A percentile compares a stretch with the other conserved stretches of the same genome.
phyloP scores from a whole-genome alignment of 2,888 invertebrate genomes.

The Antheraea assamensis region DNA sequence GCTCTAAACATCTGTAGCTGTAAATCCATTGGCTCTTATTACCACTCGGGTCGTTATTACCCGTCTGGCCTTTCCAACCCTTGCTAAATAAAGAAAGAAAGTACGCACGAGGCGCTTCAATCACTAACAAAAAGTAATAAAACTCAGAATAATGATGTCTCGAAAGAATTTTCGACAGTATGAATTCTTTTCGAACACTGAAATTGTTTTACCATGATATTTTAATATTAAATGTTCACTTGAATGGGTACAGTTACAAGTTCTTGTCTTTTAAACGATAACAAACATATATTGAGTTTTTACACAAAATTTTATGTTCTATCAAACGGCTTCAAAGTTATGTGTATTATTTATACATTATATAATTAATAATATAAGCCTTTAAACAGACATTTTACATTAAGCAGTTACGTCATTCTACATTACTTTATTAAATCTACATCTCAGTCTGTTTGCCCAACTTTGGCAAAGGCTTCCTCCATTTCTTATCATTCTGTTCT shows the following conservation, averaged over 20 bases:
- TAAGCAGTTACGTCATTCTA: too few relatives aligned
- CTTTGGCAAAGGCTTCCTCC: too few relatives aligned
- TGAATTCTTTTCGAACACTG: slow-evolving; percentile 14
- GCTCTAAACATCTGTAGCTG: slow-evolving; percentile 34
- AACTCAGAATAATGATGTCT: slow-evolving; percentile 25
- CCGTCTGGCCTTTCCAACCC: slow-evolving; percentile 32
- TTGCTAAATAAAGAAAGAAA: slow-evolving; percentile 40
- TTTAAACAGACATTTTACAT: too few relatives aligned
- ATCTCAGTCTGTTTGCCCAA: too few relatives aligned
- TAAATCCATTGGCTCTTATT: slow-evolving; percentile 36
- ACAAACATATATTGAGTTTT: background rate
- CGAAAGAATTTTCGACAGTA: slow-evolving; percentile 4
- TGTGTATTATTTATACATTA: too few relatives aligned
- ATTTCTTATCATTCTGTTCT: too few relatives aligned
- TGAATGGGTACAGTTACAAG: background rate
- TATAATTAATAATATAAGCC: too few relatives aligned
- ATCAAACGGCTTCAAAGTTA: too few relatives aligned
- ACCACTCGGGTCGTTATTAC: slow-evolving; percentile 24
- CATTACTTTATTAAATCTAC: too few relatives aligned
- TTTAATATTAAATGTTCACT: slow-evolving; percentile 13
- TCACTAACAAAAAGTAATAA: slow-evolving; percentile 23
- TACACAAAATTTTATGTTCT: background rate
- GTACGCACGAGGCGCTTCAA: slow-evolving; percentile 30
- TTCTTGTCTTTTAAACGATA: background rate
- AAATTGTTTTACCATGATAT: slow-evolving; percentile 17